Base-by-base conservation (phyloP, 2,797 vertebrate species). In the Falco berigora region DNA sequence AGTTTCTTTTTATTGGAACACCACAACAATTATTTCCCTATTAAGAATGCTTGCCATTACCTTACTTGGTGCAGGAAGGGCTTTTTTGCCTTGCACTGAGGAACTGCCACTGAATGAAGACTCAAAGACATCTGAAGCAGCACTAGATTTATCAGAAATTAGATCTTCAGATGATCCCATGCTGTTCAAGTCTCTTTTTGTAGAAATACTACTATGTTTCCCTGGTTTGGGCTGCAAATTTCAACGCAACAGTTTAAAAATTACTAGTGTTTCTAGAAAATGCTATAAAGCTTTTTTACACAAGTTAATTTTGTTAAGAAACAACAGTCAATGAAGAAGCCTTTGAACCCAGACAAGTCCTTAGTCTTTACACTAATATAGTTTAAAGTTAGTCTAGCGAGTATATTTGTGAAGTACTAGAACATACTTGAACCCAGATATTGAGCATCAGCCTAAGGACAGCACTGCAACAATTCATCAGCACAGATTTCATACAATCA, bases 61-160 rank as follows among this genome's bases (percentile, higher is more conserved):
- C 98, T 99, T 99, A 81, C 66, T 97, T 52, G 97, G 98, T 16
- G 92, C 95, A 36, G 97, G 97, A 86, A 98, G 94, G 1, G 61
- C 24, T 49, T 96, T 98, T 95, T 97, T 98, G 49, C 92, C 94
- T 74, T 78, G 96, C 4, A 69, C 96, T 25, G 93, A 68, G 52
- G 94, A 91, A 72, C 97, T 98, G 74, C 96, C 97, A 71, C 98
- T 96, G 63, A 98, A 62, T 0, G 98, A 98, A 50, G 90, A 96
- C 79, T 98, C 96, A 14, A 95, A 98, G 11, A 97, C 66, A 88
- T 98, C 98, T 12, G 96, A 98, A 32, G 98, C 78, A 30, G 97
- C 32, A 11, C 98, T 98, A 27, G 98, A 95, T 6, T 97, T 98
- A 94, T 98, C 98, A 15, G 97, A 98, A n/a, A 96, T 96, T 22